These are phyloP conservation scores for Artibeus jamaicensis DNA, from an alignment of 2,797 vertebrate genomes.

Conservation along the genomic window DNA sequence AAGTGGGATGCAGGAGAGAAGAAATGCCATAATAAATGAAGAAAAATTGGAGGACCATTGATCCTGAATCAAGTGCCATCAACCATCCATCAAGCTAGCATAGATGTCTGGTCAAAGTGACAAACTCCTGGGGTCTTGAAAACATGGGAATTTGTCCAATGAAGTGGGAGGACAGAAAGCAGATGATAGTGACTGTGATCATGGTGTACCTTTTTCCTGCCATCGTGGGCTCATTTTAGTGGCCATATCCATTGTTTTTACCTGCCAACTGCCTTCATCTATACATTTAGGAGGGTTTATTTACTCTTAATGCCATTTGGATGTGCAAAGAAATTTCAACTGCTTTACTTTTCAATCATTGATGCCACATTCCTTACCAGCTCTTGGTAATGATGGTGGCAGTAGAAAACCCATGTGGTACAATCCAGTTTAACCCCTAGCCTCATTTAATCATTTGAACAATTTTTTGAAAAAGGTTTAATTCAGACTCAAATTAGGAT, in stretches of 20 bases:
- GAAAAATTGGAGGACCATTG: neutral
- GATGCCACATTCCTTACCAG: neutral
- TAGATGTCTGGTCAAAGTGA: neutral
- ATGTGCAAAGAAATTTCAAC: neutral
- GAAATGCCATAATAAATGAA: neutral
- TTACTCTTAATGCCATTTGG: neutral
- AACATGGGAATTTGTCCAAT: neutral
- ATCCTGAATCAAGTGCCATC: neutral
- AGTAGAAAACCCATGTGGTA: neutral
- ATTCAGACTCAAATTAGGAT: neutral
- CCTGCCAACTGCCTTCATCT: neutral
- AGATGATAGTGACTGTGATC: fast-evolving
- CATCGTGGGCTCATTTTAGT: neutral
- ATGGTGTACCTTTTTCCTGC: no score
- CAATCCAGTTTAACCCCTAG: neutral
- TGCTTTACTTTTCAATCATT: neutral
- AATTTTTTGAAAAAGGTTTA: neutral
- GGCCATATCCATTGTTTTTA: neutral
- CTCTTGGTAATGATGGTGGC: neutral
- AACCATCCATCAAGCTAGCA: fast-evolving
- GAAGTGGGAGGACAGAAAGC: neutral
- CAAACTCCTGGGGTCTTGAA: neutral
- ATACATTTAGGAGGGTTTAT: neutral
- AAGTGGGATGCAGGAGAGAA: neutral
- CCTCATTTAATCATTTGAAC: neutral